phyloP scores from a whole-genome alignment of 2,113 vertebrate genomes.

The Pelmatolapia mariae region DNA sequence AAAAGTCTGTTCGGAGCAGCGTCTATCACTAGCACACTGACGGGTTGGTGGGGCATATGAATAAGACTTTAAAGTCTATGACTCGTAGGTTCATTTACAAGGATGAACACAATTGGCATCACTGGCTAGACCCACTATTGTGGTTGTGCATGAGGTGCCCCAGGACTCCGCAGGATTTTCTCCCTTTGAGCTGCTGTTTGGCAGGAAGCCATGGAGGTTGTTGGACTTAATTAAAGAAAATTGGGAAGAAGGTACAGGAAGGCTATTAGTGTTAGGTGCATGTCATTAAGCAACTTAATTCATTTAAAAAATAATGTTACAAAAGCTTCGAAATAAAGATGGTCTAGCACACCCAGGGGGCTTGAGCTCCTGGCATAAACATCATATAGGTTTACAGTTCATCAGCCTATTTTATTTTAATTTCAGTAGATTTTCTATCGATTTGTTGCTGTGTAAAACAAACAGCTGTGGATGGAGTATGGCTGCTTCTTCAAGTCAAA shows the following conservation, averaged over 20 bases:
- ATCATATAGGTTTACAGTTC: background rate
- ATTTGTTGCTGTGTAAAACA: background rate
- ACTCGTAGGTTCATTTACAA: background rate
- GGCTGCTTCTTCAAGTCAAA: background rate
- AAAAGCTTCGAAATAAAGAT: background rate
- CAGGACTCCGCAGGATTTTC: background rate
- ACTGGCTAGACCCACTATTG: background rate
- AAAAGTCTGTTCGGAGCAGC: background rate
- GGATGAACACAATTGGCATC: background rate
- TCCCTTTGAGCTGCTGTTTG: background rate
- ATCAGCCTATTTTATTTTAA: background rate
- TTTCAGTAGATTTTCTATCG: background rate
- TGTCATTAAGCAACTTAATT: background rate
- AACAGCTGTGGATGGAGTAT: background rate
- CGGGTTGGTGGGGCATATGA: rapidly evolving
- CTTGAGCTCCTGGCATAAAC: background rate
- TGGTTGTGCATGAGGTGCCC: background rate
- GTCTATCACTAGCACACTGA: background rate
- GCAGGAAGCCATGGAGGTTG: background rate
- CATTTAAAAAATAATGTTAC: background rate
- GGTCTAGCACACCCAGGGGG: background rate
- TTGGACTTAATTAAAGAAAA: background rate
- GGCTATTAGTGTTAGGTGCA: background rate
- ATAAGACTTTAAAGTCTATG: background rate
- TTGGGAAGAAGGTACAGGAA: background rate